phyloP scores from a whole-genome alignment of 2,888 invertebrate genomes.

The Drosophila robusta region DNA sequence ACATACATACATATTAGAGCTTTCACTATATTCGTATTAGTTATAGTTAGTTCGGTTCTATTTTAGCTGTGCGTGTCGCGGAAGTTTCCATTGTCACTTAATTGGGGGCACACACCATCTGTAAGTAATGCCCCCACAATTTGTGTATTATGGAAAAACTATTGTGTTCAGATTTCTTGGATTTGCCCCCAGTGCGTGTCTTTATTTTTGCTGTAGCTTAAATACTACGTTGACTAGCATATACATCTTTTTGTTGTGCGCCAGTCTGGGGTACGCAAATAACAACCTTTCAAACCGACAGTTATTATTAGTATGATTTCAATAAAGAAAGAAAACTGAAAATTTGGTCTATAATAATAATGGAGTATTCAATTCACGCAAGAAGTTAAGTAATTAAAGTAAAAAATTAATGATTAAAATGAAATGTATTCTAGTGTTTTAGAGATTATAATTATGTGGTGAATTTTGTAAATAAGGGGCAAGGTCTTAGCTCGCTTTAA shows the following conservation, averaged over 20 bases:
- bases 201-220: not conserved
- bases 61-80: constrained; percentile 45
- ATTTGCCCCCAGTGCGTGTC: constrained; percentile 13
- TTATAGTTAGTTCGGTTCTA: not conserved
- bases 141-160: constrained; percentile 36
- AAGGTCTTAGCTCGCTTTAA: too few species aligned
- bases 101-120: constrained; percentile 56
- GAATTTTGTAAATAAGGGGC: too few species aligned
- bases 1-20: constrained; percentile 11
- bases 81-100: constrained; percentile 67
- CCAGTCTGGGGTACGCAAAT: constrained; percentile 19
- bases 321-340: not conserved
- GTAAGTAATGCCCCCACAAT: constrained; percentile 27
- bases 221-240: not conserved
- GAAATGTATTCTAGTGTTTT: too few species aligned
- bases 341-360: not conserved
- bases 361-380: too few species aligned
- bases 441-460: too few species aligned
- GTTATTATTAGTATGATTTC: constrained; percentile 13
- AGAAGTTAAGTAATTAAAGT: too few species aligned
- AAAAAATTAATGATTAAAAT: too few species aligned
- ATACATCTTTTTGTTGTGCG: constrained; percentile 15
- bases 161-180: constrained; percentile 44
- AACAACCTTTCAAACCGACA: constrained; percentile 4
- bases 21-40: constrained; percentile 4